These are phyloP conservation scores for Polydrusus tereticollis DNA, from an alignment of 2,888 invertebrate species.

Conservation along the genomic window DNA sequence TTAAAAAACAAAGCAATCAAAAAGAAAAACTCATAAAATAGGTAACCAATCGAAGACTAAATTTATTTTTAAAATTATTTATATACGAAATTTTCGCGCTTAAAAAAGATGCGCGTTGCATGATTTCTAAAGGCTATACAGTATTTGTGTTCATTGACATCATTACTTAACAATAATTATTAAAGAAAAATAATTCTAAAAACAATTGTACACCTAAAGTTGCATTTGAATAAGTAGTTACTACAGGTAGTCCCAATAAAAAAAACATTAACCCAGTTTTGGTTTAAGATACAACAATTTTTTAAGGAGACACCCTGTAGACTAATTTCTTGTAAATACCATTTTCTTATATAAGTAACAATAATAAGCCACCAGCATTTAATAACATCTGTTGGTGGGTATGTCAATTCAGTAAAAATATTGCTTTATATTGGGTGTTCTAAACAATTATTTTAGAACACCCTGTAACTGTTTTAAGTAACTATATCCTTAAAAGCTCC, in stretches of 20 bases:
- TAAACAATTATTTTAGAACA: constrained; percentile 1
- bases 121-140: constrained; percentile 15
- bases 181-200: constrained; percentile 15
- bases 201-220: constrained; percentile 25
- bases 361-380: constrained; percentile 28
- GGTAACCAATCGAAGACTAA: constrained; percentile 24
- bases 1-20: constrained; percentile 7
- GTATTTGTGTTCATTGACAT: constrained; percentile 23
- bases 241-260: not conserved
- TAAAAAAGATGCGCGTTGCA: constrained; percentile 2
- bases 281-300: not conserved
- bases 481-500: not conserved
- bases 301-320: not conserved
- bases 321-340: not conserved
- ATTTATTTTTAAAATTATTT: constrained; percentile 8
- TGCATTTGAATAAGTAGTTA: constrained; percentile 1
- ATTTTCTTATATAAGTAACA: constrained; percentile 4
- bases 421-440: constrained; percentile 9
- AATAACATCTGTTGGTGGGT: constrained; percentile 29
- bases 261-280: not conserved
- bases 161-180: constrained; percentile 4
- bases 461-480: not conserved
- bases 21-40: constrained; percentile 10
- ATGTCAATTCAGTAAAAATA: constrained; percentile 14
- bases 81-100: constrained; percentile 23